Base-by-base conservation (phyloP, 2,888 invertebrate species). In the Harpalus rufipes region DNA sequence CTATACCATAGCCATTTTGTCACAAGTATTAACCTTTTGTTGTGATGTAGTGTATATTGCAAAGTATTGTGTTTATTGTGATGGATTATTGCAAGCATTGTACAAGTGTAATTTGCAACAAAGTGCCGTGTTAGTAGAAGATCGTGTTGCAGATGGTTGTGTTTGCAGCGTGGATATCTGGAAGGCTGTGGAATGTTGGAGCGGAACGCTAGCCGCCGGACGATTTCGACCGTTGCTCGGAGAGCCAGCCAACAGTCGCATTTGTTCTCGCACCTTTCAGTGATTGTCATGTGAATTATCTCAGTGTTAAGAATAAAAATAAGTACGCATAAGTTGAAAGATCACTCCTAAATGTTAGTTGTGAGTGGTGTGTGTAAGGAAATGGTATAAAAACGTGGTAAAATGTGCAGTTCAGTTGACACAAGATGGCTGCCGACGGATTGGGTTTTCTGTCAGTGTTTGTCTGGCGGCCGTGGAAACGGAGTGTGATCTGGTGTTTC, bases 371-470 rank as follows among this genome's bases (percentile, higher is more conserved):
- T 85, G 58, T 16, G 65, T 68, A 58, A 90, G 90, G 89, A 92
- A 92, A 92, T 91, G 92, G 91, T 90, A 90, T 91, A 92, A 91
- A 92, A 92, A 89, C 78, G 82, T 44, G 81, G 86, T 81, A 81
- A 84, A 85, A 78, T 85, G 81, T 39, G 65, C 41, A 63, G 51
- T 74, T 86, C 87, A 87, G 87, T 87, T 88, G 87, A 87, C 89
- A 89, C 91, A 91, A 91, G 89, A 91, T 91, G 91, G 91, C 91
- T 90, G 90, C 91, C 91, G 91, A 89, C 91, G 91, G 91, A 88
- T 88, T 32, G 32, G 32, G 32, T 32, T 32, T 89, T 86, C 82
- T 83, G 85, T 86, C 85, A 74, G 65, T 85, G 85, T 85, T 85
- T 85, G 86, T 85, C 82, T 72, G 85, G 76, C 65, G 82, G 32